phyloP scores from a whole-genome alignment of 2,888 invertebrate genomes.

The Napeogenes inachia region DNA sequence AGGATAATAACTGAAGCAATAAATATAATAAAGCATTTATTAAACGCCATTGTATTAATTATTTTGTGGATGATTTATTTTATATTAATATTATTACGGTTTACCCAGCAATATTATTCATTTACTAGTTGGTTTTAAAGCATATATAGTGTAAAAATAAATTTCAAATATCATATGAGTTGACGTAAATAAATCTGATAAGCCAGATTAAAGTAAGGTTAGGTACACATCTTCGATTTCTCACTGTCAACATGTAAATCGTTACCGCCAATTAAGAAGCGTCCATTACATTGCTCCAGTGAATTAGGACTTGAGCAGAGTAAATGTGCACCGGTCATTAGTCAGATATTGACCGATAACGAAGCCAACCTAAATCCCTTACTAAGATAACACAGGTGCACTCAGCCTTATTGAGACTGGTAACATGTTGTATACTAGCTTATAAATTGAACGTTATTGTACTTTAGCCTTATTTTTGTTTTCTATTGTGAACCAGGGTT shows the following conservation, averaged over 20 bases:
- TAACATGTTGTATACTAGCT: background rate
- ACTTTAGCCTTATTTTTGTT: background rate
- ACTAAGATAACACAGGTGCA: conserved; percentile 8
- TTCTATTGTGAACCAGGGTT: background rate
- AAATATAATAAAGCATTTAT: too few relatives aligned
- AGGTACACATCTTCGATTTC: background rate
- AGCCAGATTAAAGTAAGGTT: too few relatives aligned
- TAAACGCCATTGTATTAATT: too few relatives aligned
- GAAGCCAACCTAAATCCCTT: conserved; percentile 18
- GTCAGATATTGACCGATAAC: conserved; percentile 22
- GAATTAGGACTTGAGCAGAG: background rate
- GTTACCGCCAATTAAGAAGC: background rate
- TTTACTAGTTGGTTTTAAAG: too few relatives aligned
- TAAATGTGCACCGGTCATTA: conserved; percentile 8
- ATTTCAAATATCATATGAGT: too few relatives aligned
- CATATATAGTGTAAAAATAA: too few relatives aligned
- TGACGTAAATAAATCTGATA: too few relatives aligned
- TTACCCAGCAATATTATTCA: too few relatives aligned
- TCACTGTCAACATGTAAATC: background rate
- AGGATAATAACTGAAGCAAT: too few relatives aligned
- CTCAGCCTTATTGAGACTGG: background rate
- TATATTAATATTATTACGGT: background rate
- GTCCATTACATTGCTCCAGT: background rate
- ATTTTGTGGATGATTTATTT: background rate
- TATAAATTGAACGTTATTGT: background rate